Base-by-base conservation (phyloP, 2,888 invertebrate genomes). In the Acleris sparsana region DNA sequence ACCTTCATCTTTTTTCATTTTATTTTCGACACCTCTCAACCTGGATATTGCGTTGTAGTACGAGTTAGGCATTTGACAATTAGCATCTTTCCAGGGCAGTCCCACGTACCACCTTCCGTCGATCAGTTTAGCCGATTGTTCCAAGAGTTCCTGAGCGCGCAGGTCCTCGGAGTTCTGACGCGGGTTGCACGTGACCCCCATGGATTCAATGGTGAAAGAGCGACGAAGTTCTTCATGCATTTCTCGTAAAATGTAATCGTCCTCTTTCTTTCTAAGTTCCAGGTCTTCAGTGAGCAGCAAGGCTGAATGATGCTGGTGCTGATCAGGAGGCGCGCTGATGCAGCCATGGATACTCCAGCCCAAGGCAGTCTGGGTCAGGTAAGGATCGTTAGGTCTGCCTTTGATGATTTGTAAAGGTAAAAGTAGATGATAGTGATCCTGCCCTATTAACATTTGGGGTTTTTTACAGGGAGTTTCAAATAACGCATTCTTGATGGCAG, bases 401-500 rank as follows among this genome's bases (percentile, higher is more conserved):
- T 63, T 51, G 5, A 52, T 69, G 44, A 68, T 39, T 68, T 73
- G 53, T 39, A 72, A 52, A 3, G 74, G 74, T 53, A 72, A 58
- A n/a, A 77, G 17, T 17, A 77, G 68, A 49, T 76, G 16, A 48
- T 72, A 73, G 69, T 78, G 76, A 58, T 76, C 76, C 39, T 76
- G 76, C 0, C 75, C 77, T 29, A 77, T 75, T 22, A 76, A 64
- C 7, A 77, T 56, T 68, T 77, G 70, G 0, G 76, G 76, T 60
- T 71, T 69, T 39, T 20, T 25, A 48, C 20, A 20, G 18, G 43
- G 20, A 13, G 20, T 16, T 71, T 18, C 17, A 43, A 29, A 20
- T 64, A 39, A 64, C 29, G 61, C 6, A 70, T 48, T 52, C 68
- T 69, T 33, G 9, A 17, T 57, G 63, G 39, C 17, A 48, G 48